phyloP scores from a whole-genome alignment of 2,113 vertebrate genomes.

The Phylloscopus trochilus region DNA sequence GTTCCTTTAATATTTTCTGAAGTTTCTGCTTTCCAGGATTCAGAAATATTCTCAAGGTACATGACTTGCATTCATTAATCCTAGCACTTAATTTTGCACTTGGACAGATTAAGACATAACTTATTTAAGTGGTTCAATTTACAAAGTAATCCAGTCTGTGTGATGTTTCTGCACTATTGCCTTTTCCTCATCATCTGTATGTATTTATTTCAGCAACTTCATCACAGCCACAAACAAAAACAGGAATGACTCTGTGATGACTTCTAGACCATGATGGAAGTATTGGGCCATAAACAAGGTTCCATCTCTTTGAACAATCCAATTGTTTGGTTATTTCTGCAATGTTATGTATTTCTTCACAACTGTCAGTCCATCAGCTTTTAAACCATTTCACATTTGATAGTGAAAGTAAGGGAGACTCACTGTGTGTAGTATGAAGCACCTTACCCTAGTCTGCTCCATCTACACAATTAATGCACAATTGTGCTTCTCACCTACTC shows the following conservation, averaged over 20 bases:
- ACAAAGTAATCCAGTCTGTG: not conserved
- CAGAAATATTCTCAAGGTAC: not conserved
- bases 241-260: not conserved
- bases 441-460: not conserved
- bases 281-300: not conserved
- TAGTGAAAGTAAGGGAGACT: not conserved
- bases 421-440: not conserved
- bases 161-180: not conserved
- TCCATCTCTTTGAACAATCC: not conserved
- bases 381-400: not conserved
- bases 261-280: not conserved
- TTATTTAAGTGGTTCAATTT: not conserved
- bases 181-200: not conserved
- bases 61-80: not conserved
- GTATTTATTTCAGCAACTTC: not conserved
- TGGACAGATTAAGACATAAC: not conserved
- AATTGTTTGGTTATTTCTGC: not conserved
- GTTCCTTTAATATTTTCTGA: not conserved
- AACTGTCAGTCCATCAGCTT: not conserved
- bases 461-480: not conserved
- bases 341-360: not conserved
- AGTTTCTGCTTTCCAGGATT: not conserved
- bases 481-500: not conserved
- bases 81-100: not conserved
- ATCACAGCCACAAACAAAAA: not conserved